Conservation (phyloP, 1,140 invertebrate genomes). For the Diorhabda elongata region DNA sequence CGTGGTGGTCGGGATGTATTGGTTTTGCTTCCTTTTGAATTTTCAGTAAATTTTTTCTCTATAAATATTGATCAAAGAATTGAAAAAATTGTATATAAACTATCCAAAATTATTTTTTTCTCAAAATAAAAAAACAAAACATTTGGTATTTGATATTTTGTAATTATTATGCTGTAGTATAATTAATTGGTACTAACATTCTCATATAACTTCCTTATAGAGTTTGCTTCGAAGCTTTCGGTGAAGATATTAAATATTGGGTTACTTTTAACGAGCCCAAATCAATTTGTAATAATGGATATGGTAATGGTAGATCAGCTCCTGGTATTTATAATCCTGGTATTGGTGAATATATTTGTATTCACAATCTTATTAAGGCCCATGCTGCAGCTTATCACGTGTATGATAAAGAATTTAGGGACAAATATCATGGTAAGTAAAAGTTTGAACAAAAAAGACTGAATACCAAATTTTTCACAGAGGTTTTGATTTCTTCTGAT, state of each 20-base stretch:
- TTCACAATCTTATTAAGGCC: conserved; percentile 46
- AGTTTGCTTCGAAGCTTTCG: conserved; percentile 24
- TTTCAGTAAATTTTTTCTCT: too few species aligned
- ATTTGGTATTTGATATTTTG: too few species aligned
- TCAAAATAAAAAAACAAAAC: too few species aligned
- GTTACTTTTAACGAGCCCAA: conserved; percentile 45
- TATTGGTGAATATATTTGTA: conserved; percentile 46
- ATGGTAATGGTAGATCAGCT: conserved; percentile 18
- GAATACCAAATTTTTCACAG: too few species aligned
- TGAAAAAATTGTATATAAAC: too few species aligned
- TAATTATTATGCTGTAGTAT: too few species aligned
- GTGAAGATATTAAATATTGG: conserved; percentile 31
- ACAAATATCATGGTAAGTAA: conserved; percentile 24
- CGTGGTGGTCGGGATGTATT: too few species aligned
- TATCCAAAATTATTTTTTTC: too few species aligned
- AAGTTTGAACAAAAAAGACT: neutral
- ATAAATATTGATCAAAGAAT: too few species aligned
- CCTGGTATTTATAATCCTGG: conserved; percentile 30
- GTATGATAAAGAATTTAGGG: conserved; percentile 37
- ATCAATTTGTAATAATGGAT: conserved; percentile 21
- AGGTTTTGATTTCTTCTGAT: too few species aligned
- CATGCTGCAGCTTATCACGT: conserved; percentile 48
- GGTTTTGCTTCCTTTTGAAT: too few species aligned
- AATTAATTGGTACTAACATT: too few species aligned
- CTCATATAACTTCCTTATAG: neutral